A percentile compares a stretch with the other conserved stretches of the same genome.
These are phyloP conservation scores for Hesperia comma DNA, from an alignment of 2,888 invertebrate genomes.

Conservation along the genomic window DNA sequence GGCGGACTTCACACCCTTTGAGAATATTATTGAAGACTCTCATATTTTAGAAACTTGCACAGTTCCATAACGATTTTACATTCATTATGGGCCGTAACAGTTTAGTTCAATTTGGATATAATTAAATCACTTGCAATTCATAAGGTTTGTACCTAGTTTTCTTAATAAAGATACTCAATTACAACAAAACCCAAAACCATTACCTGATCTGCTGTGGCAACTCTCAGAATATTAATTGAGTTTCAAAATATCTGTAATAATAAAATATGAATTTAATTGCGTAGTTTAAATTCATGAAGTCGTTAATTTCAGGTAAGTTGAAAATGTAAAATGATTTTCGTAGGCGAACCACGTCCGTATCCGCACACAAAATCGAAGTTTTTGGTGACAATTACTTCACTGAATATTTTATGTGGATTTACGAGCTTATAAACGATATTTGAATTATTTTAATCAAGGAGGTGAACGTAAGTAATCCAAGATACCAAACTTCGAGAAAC, in stretches of 20 bases:
- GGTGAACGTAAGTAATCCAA: conserved; percentile 35
- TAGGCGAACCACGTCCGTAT: no score
- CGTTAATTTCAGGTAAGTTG: no score
- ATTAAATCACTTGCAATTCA: background rate
- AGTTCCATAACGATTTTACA: background rate
- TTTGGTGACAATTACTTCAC: background rate
- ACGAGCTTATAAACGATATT: conserved; percentile 19
- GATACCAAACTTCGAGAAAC: conserved; percentile 24
- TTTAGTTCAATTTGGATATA: background rate
- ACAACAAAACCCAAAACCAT: background rate
- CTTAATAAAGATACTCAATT: background rate
- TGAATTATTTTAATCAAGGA: conserved; percentile 37
- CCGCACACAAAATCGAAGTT: no score
- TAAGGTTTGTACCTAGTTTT: background rate
- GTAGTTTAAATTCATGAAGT: no score
- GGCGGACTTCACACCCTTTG: background rate
- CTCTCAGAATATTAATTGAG: background rate
- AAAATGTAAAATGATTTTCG: no score
- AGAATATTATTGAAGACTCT: background rate
- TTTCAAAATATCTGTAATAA: background rate
- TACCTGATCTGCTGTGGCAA: background rate
- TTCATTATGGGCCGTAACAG: background rate
- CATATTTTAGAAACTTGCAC: conserved; percentile 6
- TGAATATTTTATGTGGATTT: conserved; percentile 7
- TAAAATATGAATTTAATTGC: no score